A percentile compares a stretch with the other conserved stretches of the same genome.
These are phyloP conservation scores for Emydoidea blandingii DNA, from an alignment of 2,797 vertebrate genomes.

Conservation along the genomic window DNA sequence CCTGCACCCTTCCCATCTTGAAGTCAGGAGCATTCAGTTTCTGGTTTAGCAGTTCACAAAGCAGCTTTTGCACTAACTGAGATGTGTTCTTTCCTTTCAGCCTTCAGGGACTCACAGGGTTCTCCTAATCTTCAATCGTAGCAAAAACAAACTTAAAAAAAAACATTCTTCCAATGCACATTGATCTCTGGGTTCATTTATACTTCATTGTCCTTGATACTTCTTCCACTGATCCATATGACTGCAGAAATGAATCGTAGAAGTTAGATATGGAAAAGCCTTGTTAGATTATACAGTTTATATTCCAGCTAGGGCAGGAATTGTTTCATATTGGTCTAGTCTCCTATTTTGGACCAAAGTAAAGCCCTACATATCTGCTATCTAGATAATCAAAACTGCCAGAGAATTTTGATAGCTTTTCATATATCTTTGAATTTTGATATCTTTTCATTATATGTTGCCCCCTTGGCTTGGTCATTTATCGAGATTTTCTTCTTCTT, in stretches of 20 bases:
- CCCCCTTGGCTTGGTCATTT: background rate
- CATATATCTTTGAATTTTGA: background rate
- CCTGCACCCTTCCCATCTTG: slow-evolving; percentile 61
- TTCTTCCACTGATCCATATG: background rate
- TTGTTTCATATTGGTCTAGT: background rate
- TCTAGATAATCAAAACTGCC: background rate
- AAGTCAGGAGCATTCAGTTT: slow-evolving; percentile 62
- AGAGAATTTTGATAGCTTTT: background rate
- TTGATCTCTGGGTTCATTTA: background rate
- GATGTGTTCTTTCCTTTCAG: slow-evolving; percentile 58
- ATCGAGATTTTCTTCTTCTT: background rate
- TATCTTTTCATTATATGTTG: background rate
- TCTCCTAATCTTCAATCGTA: background rate
- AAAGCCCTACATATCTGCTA: background rate
- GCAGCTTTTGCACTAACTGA: slow-evolving; percentile 55
- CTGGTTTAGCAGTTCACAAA: slow-evolving; percentile 68
- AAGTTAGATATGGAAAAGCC: background rate
- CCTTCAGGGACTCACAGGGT: slow-evolving; percentile 41
- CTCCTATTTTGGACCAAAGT: background rate
- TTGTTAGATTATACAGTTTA: background rate
- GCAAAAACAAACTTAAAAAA: background rate
- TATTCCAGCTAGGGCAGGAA: background rate
- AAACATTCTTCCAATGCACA: background rate
- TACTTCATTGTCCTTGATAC: slow-evolving; percentile 19
- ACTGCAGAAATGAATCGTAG: background rate